Evolutionary conservation across 2,797 vertebrate genomes (phyloP).

Genomic region (Austrolebias charrua): DNA sequence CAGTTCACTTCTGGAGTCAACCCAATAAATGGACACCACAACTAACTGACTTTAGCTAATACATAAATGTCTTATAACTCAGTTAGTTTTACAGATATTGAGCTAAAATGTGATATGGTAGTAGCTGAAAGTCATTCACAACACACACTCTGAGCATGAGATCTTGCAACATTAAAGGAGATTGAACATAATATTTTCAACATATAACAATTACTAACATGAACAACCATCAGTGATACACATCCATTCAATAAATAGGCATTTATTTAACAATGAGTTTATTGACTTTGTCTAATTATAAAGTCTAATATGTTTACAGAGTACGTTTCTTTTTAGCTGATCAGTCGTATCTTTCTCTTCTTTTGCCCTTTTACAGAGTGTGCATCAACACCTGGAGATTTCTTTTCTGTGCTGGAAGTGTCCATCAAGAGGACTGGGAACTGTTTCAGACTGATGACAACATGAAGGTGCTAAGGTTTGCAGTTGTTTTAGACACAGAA

Average conservation of each 20-base stretch:
- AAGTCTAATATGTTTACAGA: neutral
- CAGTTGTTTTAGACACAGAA: slow-evolving; percentile 34
- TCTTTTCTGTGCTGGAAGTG: slow-evolving; percentile 35
- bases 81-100: neutral
- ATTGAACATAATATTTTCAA: too few species aligned
- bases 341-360: neutral
- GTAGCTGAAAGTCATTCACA: too few species aligned
- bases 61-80: neutral
- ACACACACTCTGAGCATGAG: too few species aligned
- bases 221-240: too few species aligned
- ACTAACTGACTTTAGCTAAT: neutral
- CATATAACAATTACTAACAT: too few species aligned
- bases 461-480: slow-evolving; percentile 34
- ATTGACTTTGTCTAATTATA: neutral
- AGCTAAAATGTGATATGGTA: too few species aligned
- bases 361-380: slow-evolving; percentile 50
- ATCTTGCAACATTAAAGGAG: too few species aligned
- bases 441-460: slow-evolving; percentile 23
- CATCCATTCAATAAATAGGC: too few species aligned
- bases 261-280: neutral
- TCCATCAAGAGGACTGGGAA: slow-evolving; percentile 38
- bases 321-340: neutral
- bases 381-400: slow-evolving; percentile 18
- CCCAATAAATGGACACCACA: too few species aligned
- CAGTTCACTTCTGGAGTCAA: too few species aligned